phyloP scores from a whole-genome alignment of 2,113 vertebrate species.

The Pao palembangensis region DNA sequence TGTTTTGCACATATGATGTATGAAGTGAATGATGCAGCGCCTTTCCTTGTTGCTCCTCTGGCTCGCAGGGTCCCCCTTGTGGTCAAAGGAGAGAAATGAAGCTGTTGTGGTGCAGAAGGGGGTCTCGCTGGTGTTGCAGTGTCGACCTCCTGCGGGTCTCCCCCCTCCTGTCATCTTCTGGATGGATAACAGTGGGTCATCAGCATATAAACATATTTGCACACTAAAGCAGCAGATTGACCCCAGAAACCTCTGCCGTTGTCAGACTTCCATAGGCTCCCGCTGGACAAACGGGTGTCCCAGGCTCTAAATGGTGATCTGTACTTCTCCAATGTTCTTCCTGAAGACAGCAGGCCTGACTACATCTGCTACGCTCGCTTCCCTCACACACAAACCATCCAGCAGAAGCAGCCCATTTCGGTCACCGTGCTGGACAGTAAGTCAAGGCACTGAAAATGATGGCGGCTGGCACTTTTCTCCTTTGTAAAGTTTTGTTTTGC shows the following conservation, averaged over 20 bases:
- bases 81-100: conserved; percentile 93
- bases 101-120: conserved; percentile 82
- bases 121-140: conserved; percentile 84
- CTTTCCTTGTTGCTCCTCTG: conserved; percentile 28
- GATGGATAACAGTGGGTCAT: conserved; percentile 96
- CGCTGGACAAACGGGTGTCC: conserved; percentile 87
- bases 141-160: conserved; percentile 87
- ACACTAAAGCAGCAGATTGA: not conserved
- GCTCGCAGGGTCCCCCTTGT: conserved; percentile 89
- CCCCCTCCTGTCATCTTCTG: conserved; percentile 96
- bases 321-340: conserved; percentile 93
- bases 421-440: conserved; percentile 89
- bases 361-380: conserved; percentile 98
- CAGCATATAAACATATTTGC: not conserved
- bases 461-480: not conserved
- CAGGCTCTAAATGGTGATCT: conserved; percentile 95
- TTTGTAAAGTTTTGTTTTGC: not conserved
- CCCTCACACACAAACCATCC: conserved; percentile 95
- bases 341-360: conserved; percentile 86
- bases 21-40: not conserved
- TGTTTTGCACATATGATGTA: not conserved
- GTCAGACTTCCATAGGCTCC: conserved; percentile 87
- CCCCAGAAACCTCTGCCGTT: not conserved
- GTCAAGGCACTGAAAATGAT: conserved; percentile 43
- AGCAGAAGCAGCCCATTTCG: conserved; percentile 97